Percentiles rank a stretch among this genome's conserved stretches.
Conservation (phyloP, 2,797 vertebrate genomes). For the Ctenopoma multispine region DNA sequence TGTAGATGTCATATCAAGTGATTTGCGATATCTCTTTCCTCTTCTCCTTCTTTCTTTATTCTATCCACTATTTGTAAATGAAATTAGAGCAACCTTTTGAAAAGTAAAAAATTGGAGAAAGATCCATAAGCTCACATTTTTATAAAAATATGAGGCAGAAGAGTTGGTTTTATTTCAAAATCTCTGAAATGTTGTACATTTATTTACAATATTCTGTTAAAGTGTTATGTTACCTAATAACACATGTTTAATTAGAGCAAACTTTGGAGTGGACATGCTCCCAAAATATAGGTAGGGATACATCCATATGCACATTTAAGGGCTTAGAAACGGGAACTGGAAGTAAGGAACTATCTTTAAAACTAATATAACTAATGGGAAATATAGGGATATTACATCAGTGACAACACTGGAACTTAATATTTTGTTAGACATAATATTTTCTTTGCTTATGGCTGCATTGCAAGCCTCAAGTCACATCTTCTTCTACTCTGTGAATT, state of each 20-base stretch:
- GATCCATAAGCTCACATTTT: too few species aligned
- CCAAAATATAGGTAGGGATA: too few species aligned
- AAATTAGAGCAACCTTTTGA: too few species aligned
- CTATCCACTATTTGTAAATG: not conserved
- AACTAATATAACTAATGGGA: too few species aligned
- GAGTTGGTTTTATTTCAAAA: not conserved
- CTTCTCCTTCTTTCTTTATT: not conserved
- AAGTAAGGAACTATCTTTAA: too few species aligned
- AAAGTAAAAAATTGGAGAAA: too few species aligned
- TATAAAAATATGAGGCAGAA: too few species aligned
- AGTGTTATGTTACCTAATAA: not conserved
- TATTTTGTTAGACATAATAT: slow-evolving; percentile 40
- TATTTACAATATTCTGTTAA: not conserved
- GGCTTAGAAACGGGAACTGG: too few species aligned
- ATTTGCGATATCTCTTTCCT: not conserved
- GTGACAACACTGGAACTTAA: slow-evolving; percentile 3
- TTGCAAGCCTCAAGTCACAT: slow-evolving; percentile 51
- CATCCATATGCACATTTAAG: too few species aligned
- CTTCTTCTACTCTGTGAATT: slow-evolving; percentile 42
- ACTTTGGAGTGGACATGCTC: too few species aligned
- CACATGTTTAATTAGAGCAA: not conserved
- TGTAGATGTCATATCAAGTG: not conserved
- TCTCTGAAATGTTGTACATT: not conserved
- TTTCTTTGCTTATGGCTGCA: slow-evolving; percentile 25
- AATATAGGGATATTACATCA: not conserved